These are phyloP conservation scores for Poeciliopsis occidentalis DNA, from an alignment of 2,113 vertebrate species.

Conservation along the genomic window DNA sequence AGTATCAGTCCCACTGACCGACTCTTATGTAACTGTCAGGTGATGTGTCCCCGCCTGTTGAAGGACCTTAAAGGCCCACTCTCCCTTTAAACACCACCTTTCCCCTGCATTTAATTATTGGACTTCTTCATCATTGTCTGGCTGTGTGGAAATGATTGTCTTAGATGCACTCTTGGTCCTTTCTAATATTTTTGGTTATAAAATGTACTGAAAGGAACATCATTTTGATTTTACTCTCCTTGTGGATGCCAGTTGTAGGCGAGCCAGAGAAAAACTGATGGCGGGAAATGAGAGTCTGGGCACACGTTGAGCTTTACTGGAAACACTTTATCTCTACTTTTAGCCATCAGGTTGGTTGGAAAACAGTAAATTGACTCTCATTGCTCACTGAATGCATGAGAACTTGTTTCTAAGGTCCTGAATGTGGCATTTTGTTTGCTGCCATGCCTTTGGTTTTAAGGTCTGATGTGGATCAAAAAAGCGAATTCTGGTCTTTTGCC, in stretches of 20 bases:
- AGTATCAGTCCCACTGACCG: slow-evolving; percentile 57
- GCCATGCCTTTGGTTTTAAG: no score
- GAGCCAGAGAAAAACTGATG: background rate
- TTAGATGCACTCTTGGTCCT: background rate
- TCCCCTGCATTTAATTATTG: background rate
- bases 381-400: background rate
- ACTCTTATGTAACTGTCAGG: slow-evolving; percentile 73
- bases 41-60: slow-evolving; percentile 47
- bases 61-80: slow-evolving; percentile 51
- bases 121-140: background rate
- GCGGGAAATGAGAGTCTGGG: background rate
- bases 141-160: background rate
- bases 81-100: slow-evolving; percentile 13
- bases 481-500: no score
- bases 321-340: background rate
- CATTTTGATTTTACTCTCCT: background rate
- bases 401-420: background rate
- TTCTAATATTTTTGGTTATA: background rate
- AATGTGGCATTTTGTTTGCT: background rate
- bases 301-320: background rate
- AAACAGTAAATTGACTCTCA: background rate
- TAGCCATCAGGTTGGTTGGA: background rate
- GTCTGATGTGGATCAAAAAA: no score
- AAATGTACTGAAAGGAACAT: background rate
- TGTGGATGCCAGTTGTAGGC: background rate